Evolutionary conservation across 2,797 vertebrate species (phyloP), one percentile per base, ranked within the genome.

Genomic region (Sandelia bainsii): DNA sequence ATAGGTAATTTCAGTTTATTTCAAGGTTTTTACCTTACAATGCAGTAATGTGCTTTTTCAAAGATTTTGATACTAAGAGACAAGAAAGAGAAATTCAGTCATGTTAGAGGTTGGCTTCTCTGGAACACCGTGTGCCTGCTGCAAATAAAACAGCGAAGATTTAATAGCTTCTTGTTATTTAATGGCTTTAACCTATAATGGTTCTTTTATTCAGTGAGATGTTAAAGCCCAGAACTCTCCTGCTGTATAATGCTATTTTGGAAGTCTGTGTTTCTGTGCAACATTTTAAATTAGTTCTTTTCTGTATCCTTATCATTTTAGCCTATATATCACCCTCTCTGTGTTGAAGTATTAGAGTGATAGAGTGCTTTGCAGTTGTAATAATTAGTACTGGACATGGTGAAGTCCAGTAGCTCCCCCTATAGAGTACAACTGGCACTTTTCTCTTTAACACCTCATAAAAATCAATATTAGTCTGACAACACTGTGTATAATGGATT

Each of bases 111-210:
- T 44, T 27, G 27, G 6, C 51, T 34, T 57, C 20, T 34, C n/a
- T 37, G 25, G 17, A 62, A 62, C 9, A 14, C 22, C 3, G 29
- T n/a, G 6, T 20, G 8, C 16, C 29, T 32, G 12, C 58, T 62
- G 3, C 56, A 20, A 62, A 32, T 29, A 39, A 56, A 37, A 29
- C n/a, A 44, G 20, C 27, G 17, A 66, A 19, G 1, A 48, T 46
- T 48, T 48, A 60, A 68, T 29, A 54, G 45, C 56, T 42, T 62
- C 29, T 12, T 46, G 7, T 16, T 56, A 27, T 44, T 49, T n/a
- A 39, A 59, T 39, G 56, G 17, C 50, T 69, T 48, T 57, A 66
- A 62, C 32, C 52, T 32, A 32, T 10, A 52, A 45, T 34, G 11
- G 19, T 25, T 45, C 27, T 53, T 68, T 50, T 34, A 54, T 49